Base-by-base conservation (phyloP, 2,113 vertebrate species). In the Quiscalus mexicanus region DNA sequence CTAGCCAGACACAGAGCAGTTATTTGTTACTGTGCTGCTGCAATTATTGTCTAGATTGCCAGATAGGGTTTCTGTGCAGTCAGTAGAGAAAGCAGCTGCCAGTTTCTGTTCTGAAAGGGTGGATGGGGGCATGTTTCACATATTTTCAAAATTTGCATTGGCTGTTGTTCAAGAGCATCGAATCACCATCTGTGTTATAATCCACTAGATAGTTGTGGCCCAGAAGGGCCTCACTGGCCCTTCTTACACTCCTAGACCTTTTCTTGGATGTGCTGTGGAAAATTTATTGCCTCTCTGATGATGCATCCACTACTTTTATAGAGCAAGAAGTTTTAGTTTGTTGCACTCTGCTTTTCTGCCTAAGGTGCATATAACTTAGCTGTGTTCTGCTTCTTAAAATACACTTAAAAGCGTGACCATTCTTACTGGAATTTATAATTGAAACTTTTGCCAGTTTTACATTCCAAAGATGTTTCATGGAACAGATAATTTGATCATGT, bases 11-110 rank as follows among this genome's bases (percentile, higher is more conserved):
- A 96, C 85, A 87, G 71, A 95, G 92, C 68, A 91, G 89, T 92
- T 97, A 89, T 85, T 96, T 96, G 94, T 92, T 94, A 79, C 83
- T 84, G 81, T 53, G 73, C 93, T 71, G 77, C 79, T 91, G 90
- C 96, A 94, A 35, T 97, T 95, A 95, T 94, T 94, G 84, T 90
- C 93, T 94, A 85, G 84, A 76, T 97, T 94, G 92, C 96, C 71
- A 86, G 95, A 96, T 79, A 95, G 83, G 31, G n/a, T 87, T 92
- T 96, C 94, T 95, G 73, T 90, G 79, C 84, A 91, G 69, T 90
- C 84, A 81, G 91, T 80, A 84, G 67, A 86, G 81, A 87, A 94
- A 87, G 79, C 93, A 95, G 87, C 95, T 97, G 94, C 94, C 93
- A 77, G 90, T 94, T 95, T 87, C 84, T 95, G 82, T 81, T 94